Conservation (phyloP, 2,797 vertebrate genomes). For the Trematocara caparti region DNA sequence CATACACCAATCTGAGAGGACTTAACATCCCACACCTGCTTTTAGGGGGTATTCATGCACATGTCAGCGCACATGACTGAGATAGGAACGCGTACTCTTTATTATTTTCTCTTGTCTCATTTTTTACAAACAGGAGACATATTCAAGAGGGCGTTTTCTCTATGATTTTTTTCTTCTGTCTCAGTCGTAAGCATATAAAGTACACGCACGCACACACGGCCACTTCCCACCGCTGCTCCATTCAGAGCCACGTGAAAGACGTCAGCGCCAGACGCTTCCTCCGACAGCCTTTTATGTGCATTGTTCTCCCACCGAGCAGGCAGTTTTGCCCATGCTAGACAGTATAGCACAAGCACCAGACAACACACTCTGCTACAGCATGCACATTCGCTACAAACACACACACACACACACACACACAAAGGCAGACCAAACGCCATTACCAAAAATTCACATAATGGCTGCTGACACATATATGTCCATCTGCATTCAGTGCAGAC, state of each 20-base stretch:
- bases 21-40: constrained; percentile 53
- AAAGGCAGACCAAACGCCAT: constrained; percentile 41
- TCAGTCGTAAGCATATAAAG: constrained; percentile 28
- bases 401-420: background rate
- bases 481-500: constrained; percentile 57
- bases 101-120: constrained; percentile 28
- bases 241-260: constrained; percentile 61
- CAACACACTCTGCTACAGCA: constrained; percentile 52
- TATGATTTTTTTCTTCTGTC: constrained; percentile 7
- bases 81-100: constrained; percentile 8
- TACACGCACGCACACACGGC: background rate
- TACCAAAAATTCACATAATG: constrained; percentile 57
- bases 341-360: constrained; percentile 50
- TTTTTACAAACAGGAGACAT: constrained; percentile 22
- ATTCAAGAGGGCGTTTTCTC: constrained; percentile 29
- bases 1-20: constrained; percentile 43
- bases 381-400: constrained; percentile 30
- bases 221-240: constrained; percentile 42
- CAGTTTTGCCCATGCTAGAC: constrained; percentile 49
- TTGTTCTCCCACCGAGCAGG: constrained; percentile 59
- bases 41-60: constrained; percentile 32
- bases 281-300: constrained; percentile 70
- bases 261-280: constrained; percentile 67
- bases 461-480: constrained; percentile 68
- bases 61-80: constrained; percentile 3